Evolutionary conservation across 2,888 invertebrate genomes (phyloP).

Genomic region (Drosophila robusta): DNA sequence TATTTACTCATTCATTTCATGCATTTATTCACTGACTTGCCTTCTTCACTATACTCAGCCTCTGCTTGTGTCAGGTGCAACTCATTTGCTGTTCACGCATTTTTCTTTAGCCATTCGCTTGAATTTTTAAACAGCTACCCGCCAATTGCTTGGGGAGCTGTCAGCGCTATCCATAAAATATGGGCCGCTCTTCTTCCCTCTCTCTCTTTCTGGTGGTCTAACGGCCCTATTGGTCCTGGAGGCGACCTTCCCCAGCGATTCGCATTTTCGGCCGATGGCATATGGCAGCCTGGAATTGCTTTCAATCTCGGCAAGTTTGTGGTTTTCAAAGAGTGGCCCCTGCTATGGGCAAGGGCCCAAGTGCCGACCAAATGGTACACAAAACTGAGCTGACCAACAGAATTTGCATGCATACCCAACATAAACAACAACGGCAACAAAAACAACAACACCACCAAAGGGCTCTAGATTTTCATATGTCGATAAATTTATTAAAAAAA

Average conservation of each 20-base stretch:
- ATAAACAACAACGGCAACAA: constrained; percentile 6
- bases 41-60: not conserved
- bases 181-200: constrained; percentile 19
- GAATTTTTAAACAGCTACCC: constrained; percentile 61
- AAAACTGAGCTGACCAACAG: constrained; percentile 43
- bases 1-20: constrained; percentile 80
- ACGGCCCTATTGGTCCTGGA: not conserved
- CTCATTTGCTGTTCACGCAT: constrained; percentile 66
- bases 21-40: constrained; percentile 69
- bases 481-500: constrained; percentile 47
- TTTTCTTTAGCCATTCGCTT: constrained; percentile 50
- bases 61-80: constrained; percentile 52
- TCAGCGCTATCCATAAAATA: constrained; percentile 68
- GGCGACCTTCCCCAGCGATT: constrained; percentile 4
- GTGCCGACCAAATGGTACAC: constrained; percentile 32
- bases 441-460: constrained; percentile 7
- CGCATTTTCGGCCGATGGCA: constrained; percentile 7
- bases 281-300: constrained; percentile 58
- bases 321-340: constrained; percentile 31
- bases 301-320: constrained; percentile 51
- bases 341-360: not conserved
- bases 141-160: constrained; percentile 57
- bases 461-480: constrained; percentile 51
- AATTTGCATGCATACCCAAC: constrained; percentile 41
- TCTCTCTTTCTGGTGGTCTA: constrained; percentile 10